Evolutionary conservation across 2,113 vertebrate genomes (phyloP).

Genomic region (Pelecanus crispus): DNA sequence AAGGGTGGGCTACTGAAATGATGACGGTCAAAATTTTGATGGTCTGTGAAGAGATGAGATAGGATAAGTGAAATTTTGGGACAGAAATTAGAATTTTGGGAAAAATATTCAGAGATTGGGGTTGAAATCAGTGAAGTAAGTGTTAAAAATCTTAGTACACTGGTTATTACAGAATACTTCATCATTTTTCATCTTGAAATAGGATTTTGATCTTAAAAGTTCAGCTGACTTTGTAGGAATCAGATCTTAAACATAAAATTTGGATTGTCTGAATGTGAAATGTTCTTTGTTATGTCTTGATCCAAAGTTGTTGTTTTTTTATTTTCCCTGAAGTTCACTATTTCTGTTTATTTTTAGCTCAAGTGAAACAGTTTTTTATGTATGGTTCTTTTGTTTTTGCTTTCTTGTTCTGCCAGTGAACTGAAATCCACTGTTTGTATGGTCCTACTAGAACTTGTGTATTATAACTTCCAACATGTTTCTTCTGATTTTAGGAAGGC

Average conservation of each 20-base stretch:
- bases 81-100: not conserved
- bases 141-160: not conserved
- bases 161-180: not conserved
- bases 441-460: not conserved
- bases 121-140: not conserved
- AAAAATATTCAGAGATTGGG: not conserved
- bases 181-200: not conserved
- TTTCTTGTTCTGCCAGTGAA: not conserved
- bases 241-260: not conserved
- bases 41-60: not conserved
- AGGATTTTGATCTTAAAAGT: not conserved
- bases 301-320: not conserved
- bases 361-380: not conserved
- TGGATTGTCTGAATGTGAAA: not conserved
- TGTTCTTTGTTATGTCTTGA: not conserved
- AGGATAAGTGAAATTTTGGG: not conserved
- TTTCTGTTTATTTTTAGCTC: not conserved
- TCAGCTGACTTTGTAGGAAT: not conserved
- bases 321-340: not conserved
- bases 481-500: constrained; percentile 73
- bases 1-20: not conserved
- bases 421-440: not conserved
- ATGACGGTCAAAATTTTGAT: not conserved
- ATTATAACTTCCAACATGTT: not conserved
- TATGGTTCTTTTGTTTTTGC: not conserved